A percentile compares a stretch with the other conserved stretches of the same genome.
Conservation (phyloP, 2,113 vertebrate genomes). For the Eonycteris spelaea region DNA sequence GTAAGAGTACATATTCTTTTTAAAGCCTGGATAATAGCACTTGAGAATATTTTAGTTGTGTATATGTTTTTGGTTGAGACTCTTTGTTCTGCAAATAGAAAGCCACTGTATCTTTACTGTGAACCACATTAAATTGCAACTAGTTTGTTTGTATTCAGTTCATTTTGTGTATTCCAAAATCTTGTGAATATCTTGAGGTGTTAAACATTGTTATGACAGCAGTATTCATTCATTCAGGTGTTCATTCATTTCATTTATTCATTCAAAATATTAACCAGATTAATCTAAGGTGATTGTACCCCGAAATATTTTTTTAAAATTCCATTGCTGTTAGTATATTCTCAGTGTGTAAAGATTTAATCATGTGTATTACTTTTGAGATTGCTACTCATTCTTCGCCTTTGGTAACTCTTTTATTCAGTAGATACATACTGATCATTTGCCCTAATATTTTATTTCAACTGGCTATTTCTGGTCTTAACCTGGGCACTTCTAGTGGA, state of each 20-base stretch:
- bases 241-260: slow-evolving; percentile 46
- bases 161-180: slow-evolving; percentile 49
- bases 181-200: slow-evolving; percentile 13
- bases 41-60: slow-evolving; percentile 60
- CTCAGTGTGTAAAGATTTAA: not conserved
- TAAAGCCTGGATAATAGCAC: slow-evolving; percentile 71
- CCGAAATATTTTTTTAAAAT: not conserved
- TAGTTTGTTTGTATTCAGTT: slow-evolving; percentile 67
- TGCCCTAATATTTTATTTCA: slow-evolving; percentile 41
- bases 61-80: slow-evolving; percentile 55
- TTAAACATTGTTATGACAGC: slow-evolving; percentile 25
- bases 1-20: slow-evolving; percentile 65
- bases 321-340: not conserved
- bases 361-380: slow-evolving; percentile 14
- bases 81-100: slow-evolving; percentile 66
- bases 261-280: slow-evolving; percentile 25
- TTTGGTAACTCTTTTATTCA: not conserved
- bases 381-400: not conserved
- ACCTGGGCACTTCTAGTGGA: not conserved
- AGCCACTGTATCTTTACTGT: slow-evolving; percentile 59
- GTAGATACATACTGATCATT: not conserved
- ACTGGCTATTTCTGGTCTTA: slow-evolving; percentile 7
- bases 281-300: not conserved
- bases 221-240: slow-evolving; percentile 20
- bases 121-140: slow-evolving; percentile 69